These are phyloP conservation scores for Hoplostethus atlanticus DNA, from an alignment of 2,797 vertebrate genomes.

Conservation along the genomic window DNA sequence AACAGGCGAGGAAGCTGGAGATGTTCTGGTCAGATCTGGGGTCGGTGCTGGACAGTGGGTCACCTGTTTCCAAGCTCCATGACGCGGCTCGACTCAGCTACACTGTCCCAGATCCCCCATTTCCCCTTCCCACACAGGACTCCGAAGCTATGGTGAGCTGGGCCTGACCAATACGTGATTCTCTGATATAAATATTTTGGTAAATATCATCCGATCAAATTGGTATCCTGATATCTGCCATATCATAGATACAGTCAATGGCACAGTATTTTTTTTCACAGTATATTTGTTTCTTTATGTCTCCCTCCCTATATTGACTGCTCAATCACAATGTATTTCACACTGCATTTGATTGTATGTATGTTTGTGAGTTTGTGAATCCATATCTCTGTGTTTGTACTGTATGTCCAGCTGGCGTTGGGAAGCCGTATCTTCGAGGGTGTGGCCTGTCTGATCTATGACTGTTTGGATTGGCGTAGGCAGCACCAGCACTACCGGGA, in stretches of 20 bases:
- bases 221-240: no score
- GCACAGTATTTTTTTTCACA: not conserved
- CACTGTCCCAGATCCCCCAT: constrained; percentile 67
- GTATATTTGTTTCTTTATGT: not conserved
- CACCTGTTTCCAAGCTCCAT: constrained; percentile 85
- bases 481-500: constrained; percentile 89
- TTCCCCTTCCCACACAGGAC: constrained; percentile 73
- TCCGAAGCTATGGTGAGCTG: constrained; percentile 80
- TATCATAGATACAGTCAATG: no score
- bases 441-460: constrained; percentile 90
- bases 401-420: constrained; percentile 79
- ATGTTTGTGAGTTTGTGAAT: constrained; percentile 8
- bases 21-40: constrained; percentile 92
- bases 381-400: constrained; percentile 15
- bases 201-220: no score
- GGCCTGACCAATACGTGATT: not conserved
- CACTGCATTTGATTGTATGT: not conserved
- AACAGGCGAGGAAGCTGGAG: constrained; percentile 67
- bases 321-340: not conserved
- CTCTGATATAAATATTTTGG: not conserved
- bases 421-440: constrained; percentile 88
- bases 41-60: constrained; percentile 84
- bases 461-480: constrained; percentile 89
- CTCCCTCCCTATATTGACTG: not conserved
- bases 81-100: constrained; percentile 86